Evolutionary conservation across 2,888 invertebrate species (phyloP), one percentile per base, ranked within the genome.

Genomic region (Terebella lapidaria): DNA sequence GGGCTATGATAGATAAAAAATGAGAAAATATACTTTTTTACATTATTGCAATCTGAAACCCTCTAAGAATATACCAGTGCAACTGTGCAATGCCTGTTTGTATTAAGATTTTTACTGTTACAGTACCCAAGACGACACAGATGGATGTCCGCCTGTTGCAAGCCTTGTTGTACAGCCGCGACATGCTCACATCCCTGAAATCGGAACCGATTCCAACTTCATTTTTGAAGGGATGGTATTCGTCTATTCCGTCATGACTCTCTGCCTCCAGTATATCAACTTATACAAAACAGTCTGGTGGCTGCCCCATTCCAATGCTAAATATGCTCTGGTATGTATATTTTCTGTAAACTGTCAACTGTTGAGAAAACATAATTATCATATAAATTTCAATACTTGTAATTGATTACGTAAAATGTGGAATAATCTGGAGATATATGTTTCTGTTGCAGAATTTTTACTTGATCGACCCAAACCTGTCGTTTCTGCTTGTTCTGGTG

Each of bases 201-300:
- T 90, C 53, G 58, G 91, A 0, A 84, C 87, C 28, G 90, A 92
- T 70, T 88, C 89, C 55, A 90, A 91, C 68, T 78, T 95, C 54
- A 83, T 88, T 56, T 95, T 94, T 83, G 95, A 96, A 81, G 82
- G 87, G 1, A 85, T 94, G 74, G 88, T 92, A 77, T 89, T 94
- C 78, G 81, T 89, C 15, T 92, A 91, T 76, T 89, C 89, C 0
- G 80, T 89, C 27, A 85, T 90, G 49, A 88, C 90, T 0, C 87
- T 91, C 25, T 80, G 88, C 58, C 84, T 95, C 59, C 97, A 99
- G 82, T 92, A 94, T 77, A 84, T 97, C 47, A 94, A 97, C 83
- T 85, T 97, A 42, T 97, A 97, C 77, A 87, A 93, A 70, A 94
- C 94, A 1, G 90, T 92, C 18, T 99, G 95, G 94, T 99, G 97